Evolutionary conservation across 2,888 invertebrate genomes (phyloP).

Genomic region (Lasioglossum malachurum): DNA sequence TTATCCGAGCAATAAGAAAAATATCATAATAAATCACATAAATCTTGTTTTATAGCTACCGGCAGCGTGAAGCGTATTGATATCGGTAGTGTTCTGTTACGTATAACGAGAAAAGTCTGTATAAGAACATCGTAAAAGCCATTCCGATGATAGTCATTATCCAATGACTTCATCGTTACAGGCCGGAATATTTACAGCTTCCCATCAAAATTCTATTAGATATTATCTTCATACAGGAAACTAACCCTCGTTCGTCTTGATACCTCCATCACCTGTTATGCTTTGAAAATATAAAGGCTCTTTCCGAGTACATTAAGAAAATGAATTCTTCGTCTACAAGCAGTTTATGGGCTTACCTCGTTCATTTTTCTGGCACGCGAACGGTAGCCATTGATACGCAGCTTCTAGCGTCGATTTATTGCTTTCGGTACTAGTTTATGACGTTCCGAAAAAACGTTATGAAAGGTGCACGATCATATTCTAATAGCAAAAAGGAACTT

Average conservation of each 20-base stretch:
- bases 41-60: conserved; percentile 28
- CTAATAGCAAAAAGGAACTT: background rate
- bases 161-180: conserved; percentile 63
- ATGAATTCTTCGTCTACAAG: conserved; percentile 2
- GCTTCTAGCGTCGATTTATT: background rate
- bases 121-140: conserved; percentile 57
- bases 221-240: conserved; percentile 33
- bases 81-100: conserved; percentile 27
- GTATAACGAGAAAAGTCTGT: conserved; percentile 17
- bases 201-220: conserved; percentile 68
- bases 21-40: conserved; percentile 24
- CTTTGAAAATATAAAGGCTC: background rate
- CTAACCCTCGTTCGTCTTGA: conserved; percentile 17
- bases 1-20: background rate
- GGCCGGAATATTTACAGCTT: conserved; percentile 54
- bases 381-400: background rate
- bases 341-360: background rate
- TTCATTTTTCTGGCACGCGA: background rate
- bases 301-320: background rate
- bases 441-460: background rate
- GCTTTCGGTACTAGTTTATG: background rate
- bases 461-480: background rate
- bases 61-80: background rate
- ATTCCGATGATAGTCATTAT: conserved; percentile 57
- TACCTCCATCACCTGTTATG: background rate